Conservation (phyloP, 1,140 invertebrate genomes). For the Drosophila pallidifrons region DNA sequence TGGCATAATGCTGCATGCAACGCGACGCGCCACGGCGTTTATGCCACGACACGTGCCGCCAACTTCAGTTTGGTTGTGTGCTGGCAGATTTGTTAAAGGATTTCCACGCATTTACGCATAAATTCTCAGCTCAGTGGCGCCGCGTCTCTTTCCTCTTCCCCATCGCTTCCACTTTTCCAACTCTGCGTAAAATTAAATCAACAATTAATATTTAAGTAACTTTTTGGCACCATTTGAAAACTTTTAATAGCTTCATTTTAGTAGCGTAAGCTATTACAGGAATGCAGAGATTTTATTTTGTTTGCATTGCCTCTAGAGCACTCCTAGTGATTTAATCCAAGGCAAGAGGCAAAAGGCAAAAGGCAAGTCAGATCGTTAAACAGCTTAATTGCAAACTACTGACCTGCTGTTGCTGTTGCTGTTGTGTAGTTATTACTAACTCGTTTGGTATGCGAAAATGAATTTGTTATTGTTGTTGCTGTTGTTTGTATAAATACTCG, state of each 20-base stretch:
- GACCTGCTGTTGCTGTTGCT: slow-evolving; percentile 16
- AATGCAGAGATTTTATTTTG: neutral
- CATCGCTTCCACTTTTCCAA: too few species aligned
- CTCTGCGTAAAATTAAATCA: slow-evolving; percentile 44
- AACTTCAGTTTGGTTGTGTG: slow-evolving; percentile 26
- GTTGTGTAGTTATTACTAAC: slow-evolving; percentile 53
- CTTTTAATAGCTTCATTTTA: slow-evolving; percentile 33
- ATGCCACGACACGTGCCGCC: slow-evolving; percentile 63
- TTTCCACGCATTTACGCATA: slow-evolving; percentile 58
- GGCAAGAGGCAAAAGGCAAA: neutral
- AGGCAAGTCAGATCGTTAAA: neutral
- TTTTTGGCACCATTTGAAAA: slow-evolving; percentile 47
- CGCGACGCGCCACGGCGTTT: slow-evolving; percentile 40
- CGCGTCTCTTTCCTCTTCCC: neutral
- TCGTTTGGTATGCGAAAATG: slow-evolving; percentile 60
- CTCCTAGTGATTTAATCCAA: neutral
- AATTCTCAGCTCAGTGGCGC: slow-evolving; percentile 33
- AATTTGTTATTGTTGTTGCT: slow-evolving; percentile 30
- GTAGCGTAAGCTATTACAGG: neutral
- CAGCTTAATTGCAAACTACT: neutral
- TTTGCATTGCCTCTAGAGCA: neutral
- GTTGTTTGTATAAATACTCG: slow-evolving; percentile 22
- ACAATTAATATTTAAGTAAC: slow-evolving; percentile 69
- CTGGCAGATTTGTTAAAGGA: slow-evolving; percentile 60
- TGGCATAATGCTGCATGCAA: slow-evolving; percentile 59